Evolutionary conservation across 2,113 vertebrate species (phyloP), one percentile per base, ranked within the genome.

Genomic region (Anseranas semipalmata): DNA sequence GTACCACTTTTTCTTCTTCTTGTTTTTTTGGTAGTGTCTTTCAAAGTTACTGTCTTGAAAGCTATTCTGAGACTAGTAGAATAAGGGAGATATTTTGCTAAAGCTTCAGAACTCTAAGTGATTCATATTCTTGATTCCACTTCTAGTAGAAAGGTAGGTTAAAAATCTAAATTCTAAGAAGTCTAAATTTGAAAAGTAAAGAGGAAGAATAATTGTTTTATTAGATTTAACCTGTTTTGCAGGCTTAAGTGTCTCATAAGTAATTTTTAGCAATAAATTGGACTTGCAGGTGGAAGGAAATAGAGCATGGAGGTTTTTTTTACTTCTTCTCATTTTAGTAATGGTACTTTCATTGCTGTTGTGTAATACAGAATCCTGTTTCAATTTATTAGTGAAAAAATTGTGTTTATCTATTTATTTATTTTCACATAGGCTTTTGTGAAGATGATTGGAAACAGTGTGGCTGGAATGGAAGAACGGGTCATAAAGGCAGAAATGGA

Each of bases 401-500:
- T 28, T 52, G 7, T 11, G 12, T 59, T 81, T 90, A 10, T 59
- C 39, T 52, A 4, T 1, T 19, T 8, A 50, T 50, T 89, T 72
- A 53, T 21, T 32, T 66, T 56, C 37, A 9, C 10, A 17, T 72
- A 99, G 98, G 98, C 98, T 75, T 99, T 99, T 97, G 99, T 99
- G 68, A 98, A 98, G 91, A 99, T 99, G 98, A 94, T 99, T n/a
- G 98, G 98, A 72, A 95, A 97, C 82, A 98, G 98, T 0, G 99
- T 99, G 66, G 98, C 95, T 80, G 96, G 97, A 19, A 98, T 99
- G 98, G 99, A 99, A 96, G 99, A 99, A 87, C 98, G 99, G 66
- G 99, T 99, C 32, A 92, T 96, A 52, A 98, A 98, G 91, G 99
- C 99, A 65, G 99, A 99, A 94, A 98, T 98, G 79, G 99, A 99